Evolutionary conservation across 1,140 invertebrate genomes (phyloP), one percentile per base, ranked within the genome.

Genomic region (Tetramorium simillimum): DNA sequence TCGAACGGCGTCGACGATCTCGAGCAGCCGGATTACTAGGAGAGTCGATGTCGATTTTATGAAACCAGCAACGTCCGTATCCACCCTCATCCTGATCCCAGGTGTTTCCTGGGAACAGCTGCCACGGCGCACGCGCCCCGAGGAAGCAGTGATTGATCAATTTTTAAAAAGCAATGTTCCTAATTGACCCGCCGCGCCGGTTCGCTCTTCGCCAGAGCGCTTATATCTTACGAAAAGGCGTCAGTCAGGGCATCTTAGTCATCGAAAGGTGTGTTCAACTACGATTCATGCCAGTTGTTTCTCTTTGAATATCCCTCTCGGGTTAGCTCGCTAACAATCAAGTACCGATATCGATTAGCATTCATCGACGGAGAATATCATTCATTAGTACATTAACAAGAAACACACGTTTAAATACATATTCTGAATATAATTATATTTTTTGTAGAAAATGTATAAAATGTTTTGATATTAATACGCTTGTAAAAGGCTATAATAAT

Each of bases 91-190:
- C 86, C 87, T 91, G 92, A 93, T 92, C 91, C 90, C 93, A 94
- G 93, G 91, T 95, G 93, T 78, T 82, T 86, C 67, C 60, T 75
- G 78, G 82, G 89, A 89, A 89, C 93, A 93, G 92, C 92, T 93
- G 89, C 87, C 89, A 91, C 73, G 85, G 93, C 92, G 92, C 92
- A 92, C 89, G 93, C 91, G 92, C 89, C 85, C 70, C 85, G 24
- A 62, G 85, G 88, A 70, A 90, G 88, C 89, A 89, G 90, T 94
- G 93, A 94, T 94, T 92, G 93, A 94, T 94, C 94, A 94, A 94
- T 92, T 94, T 94, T 92, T 93, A 94, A 92, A 94, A 94, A 93
- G 93, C 90, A 93, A 94, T 94, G 91, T 93, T 92, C 92, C 88
- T 95, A 94, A 94, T 95, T 94, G 93, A 93, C 92, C 91, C 75